Base-by-base conservation (phyloP, 2,797 vertebrate genomes). In the Sciurus vulgaris region DNA sequence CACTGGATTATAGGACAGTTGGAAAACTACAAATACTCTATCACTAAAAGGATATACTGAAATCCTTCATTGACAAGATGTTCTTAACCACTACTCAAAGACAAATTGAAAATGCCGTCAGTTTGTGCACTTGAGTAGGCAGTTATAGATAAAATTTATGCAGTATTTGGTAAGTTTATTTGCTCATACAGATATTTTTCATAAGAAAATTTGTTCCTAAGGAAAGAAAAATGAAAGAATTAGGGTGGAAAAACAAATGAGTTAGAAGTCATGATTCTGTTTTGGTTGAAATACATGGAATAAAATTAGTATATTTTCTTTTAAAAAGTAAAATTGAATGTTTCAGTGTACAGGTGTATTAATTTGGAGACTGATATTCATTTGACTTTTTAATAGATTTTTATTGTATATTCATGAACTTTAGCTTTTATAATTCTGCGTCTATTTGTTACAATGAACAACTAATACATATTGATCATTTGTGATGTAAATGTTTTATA, bases 241-340 rank as follows among this genome's bases (percentile, higher is more conserved):
- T 95, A 96, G 51, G 49, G 92, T 73, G 83, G 95, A 91, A 91
- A 92, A 95, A 95, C 95, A 72, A 83, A 97, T 96, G 86, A 94
- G 95, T 54, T 85, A 30, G 49, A 35, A 85, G 49, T 61, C 86
- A 13, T 67, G 44, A 96, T 89, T 91, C 96, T 97, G 97, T 97
- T 97, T 95, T 96, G 94, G 69, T 98, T 98, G 90, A 81, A 96
- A 94, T 83, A 82, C 96, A 93, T 88, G 93, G 85, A 77, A 78
- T 87, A 97, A 67, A 98, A 98, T 95, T 93, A 96, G 90, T 82
- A 90, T 76, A 90, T 97, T 98, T 98, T 96, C 87, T 93, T 90
- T 73, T 93, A 93, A 92, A 98, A 97, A 93, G 94, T 7, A 41
- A 90, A 91, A 82, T 94, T 94, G 56, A 97, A 97, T 84, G 49